Percentiles rank a stretch among this genome's conserved stretches.
These are phyloP conservation scores for Crocuta crocuta DNA, from an alignment of 2,113 vertebrate genomes.

Conservation along the genomic window DNA sequence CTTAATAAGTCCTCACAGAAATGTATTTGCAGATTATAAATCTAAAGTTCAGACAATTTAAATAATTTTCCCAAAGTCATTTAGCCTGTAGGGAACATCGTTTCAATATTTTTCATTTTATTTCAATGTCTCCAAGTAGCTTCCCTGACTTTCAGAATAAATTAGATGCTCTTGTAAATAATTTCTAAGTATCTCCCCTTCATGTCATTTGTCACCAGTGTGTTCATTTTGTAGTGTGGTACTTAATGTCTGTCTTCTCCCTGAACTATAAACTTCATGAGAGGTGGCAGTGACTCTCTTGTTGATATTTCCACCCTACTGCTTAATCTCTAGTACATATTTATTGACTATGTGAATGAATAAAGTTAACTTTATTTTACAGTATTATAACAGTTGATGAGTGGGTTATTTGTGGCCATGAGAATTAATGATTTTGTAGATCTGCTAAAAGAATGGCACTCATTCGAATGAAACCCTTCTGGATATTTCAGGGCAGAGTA, in stretches of 20 bases:
- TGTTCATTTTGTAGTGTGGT: neutral
- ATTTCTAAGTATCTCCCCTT: neutral
- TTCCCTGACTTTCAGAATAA: neutral
- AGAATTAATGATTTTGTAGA: slow-evolving; percentile 13
- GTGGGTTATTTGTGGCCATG: neutral
- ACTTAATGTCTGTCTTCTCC: neutral
- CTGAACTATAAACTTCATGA: neutral
- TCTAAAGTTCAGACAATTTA: slow-evolving; percentile 16
- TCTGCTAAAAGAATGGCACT: neutral
- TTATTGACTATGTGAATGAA: neutral
- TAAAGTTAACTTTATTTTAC: neutral
- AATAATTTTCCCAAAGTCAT: slow-evolving; percentile 14
- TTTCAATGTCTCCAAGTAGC: neutral
- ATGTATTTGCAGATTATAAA: neutral
- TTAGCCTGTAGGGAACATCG: neutral
- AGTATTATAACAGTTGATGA: neutral
- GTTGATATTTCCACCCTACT: neutral
- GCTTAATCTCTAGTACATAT: neutral
- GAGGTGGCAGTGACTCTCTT: neutral
- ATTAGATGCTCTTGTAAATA: neutral
- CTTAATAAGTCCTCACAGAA: neutral
- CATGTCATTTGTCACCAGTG: neutral
- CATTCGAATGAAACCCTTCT: neutral
- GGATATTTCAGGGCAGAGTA: neutral
- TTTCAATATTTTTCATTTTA: neutral